phyloP scores from a whole-genome alignment of 1,140 invertebrate genomes.

The Hormaphis cornu region DNA sequence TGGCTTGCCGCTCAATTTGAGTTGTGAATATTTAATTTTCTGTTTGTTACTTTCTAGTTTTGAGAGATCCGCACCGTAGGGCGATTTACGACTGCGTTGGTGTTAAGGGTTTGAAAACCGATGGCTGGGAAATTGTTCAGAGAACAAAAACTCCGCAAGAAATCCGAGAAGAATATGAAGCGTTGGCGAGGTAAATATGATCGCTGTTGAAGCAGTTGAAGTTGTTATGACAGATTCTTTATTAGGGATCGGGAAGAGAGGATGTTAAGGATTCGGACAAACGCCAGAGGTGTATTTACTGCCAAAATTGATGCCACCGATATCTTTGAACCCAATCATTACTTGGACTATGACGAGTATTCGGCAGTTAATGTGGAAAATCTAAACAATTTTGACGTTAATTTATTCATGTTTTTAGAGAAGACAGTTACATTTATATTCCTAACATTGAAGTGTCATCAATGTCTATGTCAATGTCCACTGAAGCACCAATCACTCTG shows the following conservation, averaged over 20 bases:
- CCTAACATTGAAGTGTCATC: conserved; percentile 78
- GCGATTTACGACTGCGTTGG: conserved; percentile 74
- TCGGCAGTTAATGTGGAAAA: too few species aligned
- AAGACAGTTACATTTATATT: conserved; percentile 40
- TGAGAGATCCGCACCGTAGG: conserved; percentile 65
- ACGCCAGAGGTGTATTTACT: conserved; percentile 77
- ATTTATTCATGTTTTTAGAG: conserved; percentile 37
- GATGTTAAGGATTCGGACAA: conserved; percentile 72
- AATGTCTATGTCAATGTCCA: conserved; percentile 83
- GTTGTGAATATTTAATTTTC: neutral
- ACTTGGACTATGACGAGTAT: conserved; percentile 59
- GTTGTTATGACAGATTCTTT: too few species aligned
- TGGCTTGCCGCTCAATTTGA: neutral
- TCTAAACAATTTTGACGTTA: neutral
- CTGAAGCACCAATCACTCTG: conserved; percentile 80
- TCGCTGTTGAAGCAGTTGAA: too few species aligned
- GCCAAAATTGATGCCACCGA: conserved; percentile 88
- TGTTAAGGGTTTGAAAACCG: conserved; percentile 70
- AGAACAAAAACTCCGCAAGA: conserved; percentile 82
- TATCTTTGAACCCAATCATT: conserved; percentile 60
- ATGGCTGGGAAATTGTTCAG: conserved; percentile 86
- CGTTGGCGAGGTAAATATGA: conserved; percentile 50
- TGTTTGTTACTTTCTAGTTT: conserved; percentile 47
- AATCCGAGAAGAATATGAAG: conserved; percentile 89
- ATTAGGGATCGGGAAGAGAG: conserved; percentile 67